phyloP scores from a whole-genome alignment of 2,888 invertebrate species.

The Protophormia terraenovae region DNA sequence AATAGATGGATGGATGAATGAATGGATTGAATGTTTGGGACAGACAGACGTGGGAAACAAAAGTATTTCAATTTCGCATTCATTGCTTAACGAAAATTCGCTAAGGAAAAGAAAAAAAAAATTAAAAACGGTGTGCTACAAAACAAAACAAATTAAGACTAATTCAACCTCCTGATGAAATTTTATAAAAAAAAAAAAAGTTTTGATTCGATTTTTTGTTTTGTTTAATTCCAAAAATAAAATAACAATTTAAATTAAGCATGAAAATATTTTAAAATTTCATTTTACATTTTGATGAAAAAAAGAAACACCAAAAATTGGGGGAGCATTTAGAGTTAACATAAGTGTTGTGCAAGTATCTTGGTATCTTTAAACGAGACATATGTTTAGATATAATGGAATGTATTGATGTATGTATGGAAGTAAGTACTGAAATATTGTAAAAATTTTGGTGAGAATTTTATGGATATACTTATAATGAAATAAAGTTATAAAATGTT shows the following conservation, averaged over 20 bases:
- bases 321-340: conserved; percentile 28
- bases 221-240: not conserved
- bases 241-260: conserved; percentile 58
- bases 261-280: conserved; percentile 60
- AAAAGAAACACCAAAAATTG: conserved; percentile 10
- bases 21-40: conserved; percentile 43
- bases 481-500: too few species aligned
- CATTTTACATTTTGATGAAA: conserved; percentile 38
- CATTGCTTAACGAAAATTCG: conserved; percentile 49
- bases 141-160: conserved; percentile 64
- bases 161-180: conserved; percentile 64
- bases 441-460: not conserved
- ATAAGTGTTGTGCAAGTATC: conserved; percentile 6
- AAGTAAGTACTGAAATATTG: not conserved
- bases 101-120: conserved; percentile 35
- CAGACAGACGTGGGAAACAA: conserved; percentile 79
- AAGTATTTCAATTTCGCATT: conserved; percentile 79
- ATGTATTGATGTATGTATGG: not conserved
- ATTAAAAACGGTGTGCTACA: conserved; percentile 23
- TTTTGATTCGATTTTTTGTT: conserved; percentile 37
- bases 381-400: conserved; percentile 3
- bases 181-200: conserved; percentile 34
- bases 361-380: not conserved
- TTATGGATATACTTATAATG: too few species aligned
- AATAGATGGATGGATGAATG: conserved; percentile 61